Evolutionary conservation across 92 coral and sea anemone genomes (phyloP), one percentile per base, ranked within the genome.

Genomic region (Palythoa caribaeorum): DNA sequence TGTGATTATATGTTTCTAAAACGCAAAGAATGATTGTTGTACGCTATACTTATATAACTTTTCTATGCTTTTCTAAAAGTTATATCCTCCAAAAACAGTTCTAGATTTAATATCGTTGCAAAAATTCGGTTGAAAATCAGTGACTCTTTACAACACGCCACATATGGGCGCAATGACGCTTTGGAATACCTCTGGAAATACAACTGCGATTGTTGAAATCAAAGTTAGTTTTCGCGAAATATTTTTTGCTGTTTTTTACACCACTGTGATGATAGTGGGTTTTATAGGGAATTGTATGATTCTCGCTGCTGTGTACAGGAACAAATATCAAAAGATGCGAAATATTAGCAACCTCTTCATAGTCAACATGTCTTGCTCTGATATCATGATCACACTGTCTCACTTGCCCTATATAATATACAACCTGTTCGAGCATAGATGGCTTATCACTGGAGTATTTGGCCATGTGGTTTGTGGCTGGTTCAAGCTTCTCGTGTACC

Each of bases 331-430:
- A 60, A 78, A 14, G 47, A 78, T 78, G 83, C 9, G 83, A 55
- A 53, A 20, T 1, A 19, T 78, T 14, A 78, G 83, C 9, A 78
- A 78, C 71, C 44, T 53, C 4, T 78, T 78, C 70, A 78, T 78
- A 53, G 83, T 55, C 13, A 53, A 36, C 19, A 78, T 55, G 83
- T 78, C 70, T 13, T 10, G 13, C 51, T 78, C 70, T 1, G 83
- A 78, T 7, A 28, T 78, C 3, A 14, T 78, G 17, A 78, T 78
- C 17, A 36, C 69, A 16, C 19, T 78, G 44, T 35, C 47, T 15
- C 65, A 78, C 51, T 14, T 78, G 0, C 83, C 83, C 7, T 55
- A 21, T 35, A 2, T 55, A 78, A 36, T 78, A 37, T 53, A 78
- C 70, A 78, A 55, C 28, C 28, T 78, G 48, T 78, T 78, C 40